Evolutionary conservation across 2,113 vertebrate species (phyloP).

Genomic region (Promerops cafer): DNA sequence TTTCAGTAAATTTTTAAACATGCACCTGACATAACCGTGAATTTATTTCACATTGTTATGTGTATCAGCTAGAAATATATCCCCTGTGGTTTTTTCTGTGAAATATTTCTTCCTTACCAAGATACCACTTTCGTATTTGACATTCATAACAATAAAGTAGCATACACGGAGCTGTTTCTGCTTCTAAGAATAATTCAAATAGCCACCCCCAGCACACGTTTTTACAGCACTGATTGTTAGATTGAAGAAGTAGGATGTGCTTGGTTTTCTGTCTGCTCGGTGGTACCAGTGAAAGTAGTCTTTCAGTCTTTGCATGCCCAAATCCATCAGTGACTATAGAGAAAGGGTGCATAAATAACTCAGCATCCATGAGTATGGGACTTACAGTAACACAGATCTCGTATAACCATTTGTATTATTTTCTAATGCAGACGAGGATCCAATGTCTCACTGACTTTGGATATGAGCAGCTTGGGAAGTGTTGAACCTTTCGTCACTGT

Average conservation of each 20-base stretch:
- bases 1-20: not conserved
- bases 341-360: not conserved
- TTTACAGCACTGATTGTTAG: not conserved
- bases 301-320: not conserved
- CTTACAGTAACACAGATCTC: not conserved
- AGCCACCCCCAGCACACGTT: not conserved
- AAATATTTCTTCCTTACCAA: not conserved
- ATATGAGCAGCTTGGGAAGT: constrained; percentile 87
- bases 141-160: not conserved
- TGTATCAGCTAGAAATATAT: not conserved
- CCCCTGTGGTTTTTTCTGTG: not conserved
- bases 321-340: not conserved
- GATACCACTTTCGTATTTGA: not conserved
- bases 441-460: constrained; percentile 92
- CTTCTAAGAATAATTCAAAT: not conserved
- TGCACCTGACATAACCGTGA: not conserved
- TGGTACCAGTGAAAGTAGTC: not conserved
- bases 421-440: constrained; percentile 82
- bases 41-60: not conserved
- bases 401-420: not conserved
- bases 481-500: constrained; percentile 82
- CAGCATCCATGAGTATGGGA: not conserved
- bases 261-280: not conserved
- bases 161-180: not conserved
- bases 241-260: not conserved